phyloP scores from a whole-genome alignment of 2,888 invertebrate genomes.

The Amphipoea oculea region DNA sequence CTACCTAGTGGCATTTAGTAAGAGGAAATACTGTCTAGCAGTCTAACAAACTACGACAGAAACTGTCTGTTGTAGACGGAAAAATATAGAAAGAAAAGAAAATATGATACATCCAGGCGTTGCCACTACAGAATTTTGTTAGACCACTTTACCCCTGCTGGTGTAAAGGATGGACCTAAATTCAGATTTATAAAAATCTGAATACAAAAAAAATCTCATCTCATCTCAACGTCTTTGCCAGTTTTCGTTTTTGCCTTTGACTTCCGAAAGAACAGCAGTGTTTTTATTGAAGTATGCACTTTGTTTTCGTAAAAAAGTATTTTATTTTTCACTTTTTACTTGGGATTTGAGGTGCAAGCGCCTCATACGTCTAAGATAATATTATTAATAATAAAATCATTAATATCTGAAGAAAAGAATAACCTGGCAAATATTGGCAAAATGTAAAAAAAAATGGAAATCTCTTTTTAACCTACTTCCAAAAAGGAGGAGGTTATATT shows the following conservation, averaged over 20 bases:
- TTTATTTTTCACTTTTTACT: neutral
- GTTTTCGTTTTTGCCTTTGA: too few relatives aligned
- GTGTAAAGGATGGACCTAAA: neutral
- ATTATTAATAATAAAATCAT: neutral
- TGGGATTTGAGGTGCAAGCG: neutral
- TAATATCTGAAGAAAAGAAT: neutral
- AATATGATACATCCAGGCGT: neutral
- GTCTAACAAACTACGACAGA: constrained; percentile 5
- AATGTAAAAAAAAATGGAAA: neutral
- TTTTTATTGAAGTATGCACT: too few relatives aligned
- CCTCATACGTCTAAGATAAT: neutral
- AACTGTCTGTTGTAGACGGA: neutral
- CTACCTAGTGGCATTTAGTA: too few relatives aligned
- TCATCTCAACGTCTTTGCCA: too few relatives aligned
- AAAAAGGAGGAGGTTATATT: too few relatives aligned
- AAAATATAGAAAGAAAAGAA: neutral
- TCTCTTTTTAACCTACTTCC: neutral
- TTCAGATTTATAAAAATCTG: too few relatives aligned
- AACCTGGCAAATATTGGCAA: neutral
- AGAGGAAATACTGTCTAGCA: neutral
- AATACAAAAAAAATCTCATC: too few relatives aligned
- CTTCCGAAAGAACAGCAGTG: too few relatives aligned
- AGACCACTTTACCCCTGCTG: neutral
- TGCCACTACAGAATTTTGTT: neutral
- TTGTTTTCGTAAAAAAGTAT: too few relatives aligned